Percentiles rank a stretch among this genome's conserved stretches.
These are phyloP conservation scores for Gallinago nigripennis DNA, from an alignment of 2,797 vertebrate genomes.

Conservation along the genomic window DNA sequence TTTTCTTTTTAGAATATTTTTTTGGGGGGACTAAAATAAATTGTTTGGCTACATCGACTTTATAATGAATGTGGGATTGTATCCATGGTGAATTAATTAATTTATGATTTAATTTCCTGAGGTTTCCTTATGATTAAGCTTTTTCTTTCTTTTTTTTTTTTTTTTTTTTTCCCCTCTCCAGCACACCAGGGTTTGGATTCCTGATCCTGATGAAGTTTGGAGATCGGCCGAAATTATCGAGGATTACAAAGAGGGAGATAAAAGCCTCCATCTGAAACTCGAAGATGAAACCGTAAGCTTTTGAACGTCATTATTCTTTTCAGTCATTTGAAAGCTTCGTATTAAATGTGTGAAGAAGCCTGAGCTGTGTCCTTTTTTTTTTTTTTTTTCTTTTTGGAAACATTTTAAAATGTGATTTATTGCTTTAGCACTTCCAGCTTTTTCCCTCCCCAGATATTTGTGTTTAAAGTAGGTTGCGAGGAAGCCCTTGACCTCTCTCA, in stretches of 20 bases:
- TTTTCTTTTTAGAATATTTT: not conserved
- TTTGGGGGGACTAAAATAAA: not conserved
- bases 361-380: not conserved
- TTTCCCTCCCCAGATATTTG: not conserved
- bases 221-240: constrained; percentile 86
- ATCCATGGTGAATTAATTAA: not conserved
- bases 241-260: constrained; percentile 90
- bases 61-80: not conserved
- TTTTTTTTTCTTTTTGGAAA: not conserved
- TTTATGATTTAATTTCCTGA: constrained; percentile 1
- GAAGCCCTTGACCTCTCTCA: constrained; percentile 23
- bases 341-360: not conserved
- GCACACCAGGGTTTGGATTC: constrained; percentile 94
- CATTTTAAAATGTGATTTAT: not conserved
- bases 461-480: not conserved
- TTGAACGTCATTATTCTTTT: not conserved
- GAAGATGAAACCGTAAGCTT: constrained; percentile 91
- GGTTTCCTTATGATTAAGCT: not conserved
- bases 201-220: constrained; percentile 92
- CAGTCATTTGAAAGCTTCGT: not conserved
- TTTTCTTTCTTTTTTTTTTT: not conserved
- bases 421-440: not conserved
- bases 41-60: not conserved
- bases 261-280: constrained; percentile 84
- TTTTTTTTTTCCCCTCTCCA: constrained; percentile 47